phyloP scores from a whole-genome alignment of 2,797 vertebrate species.

The Tachyglossus aculeatus region DNA sequence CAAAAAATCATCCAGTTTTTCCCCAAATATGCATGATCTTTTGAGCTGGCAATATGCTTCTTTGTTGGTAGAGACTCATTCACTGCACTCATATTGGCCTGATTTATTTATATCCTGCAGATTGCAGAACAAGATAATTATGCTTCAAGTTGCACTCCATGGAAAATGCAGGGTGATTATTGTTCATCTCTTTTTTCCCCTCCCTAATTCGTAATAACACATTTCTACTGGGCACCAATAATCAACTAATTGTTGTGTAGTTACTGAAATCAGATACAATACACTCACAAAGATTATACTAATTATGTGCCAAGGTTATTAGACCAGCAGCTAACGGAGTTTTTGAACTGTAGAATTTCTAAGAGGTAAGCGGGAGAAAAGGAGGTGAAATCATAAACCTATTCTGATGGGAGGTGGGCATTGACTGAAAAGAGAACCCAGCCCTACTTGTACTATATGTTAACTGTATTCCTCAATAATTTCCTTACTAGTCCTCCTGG shows the following conservation, averaged over 20 bases:
- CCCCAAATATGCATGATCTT: not conserved
- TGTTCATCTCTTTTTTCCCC: constrained; percentile 26
- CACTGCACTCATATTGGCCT: constrained; percentile 26
- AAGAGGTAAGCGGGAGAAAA: constrained; percentile 22
- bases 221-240: constrained; percentile 38
- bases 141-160: constrained; percentile 25
- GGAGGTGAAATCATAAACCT: constrained; percentile 6
- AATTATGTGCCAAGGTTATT: constrained; percentile 34
- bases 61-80: not conserved
- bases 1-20: not conserved
- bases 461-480: too few relatives aligned
- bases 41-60: not conserved
- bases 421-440: too few relatives aligned
- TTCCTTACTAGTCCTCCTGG: too few relatives aligned
- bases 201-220: constrained; percentile 32
- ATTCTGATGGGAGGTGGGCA: too few relatives aligned
- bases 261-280: constrained; percentile 40
- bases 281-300: constrained; percentile 28
- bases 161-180: constrained; percentile 39
- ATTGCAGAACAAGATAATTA: constrained; percentile 22
- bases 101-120: constrained; percentile 32
- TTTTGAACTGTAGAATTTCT: constrained; percentile 24
- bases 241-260: constrained; percentile 39
- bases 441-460: too few relatives aligned
- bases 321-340: not conserved